Evolutionary conservation across 1,140 invertebrate species (phyloP).

Genomic region (Heterodera schachtii): DNA sequence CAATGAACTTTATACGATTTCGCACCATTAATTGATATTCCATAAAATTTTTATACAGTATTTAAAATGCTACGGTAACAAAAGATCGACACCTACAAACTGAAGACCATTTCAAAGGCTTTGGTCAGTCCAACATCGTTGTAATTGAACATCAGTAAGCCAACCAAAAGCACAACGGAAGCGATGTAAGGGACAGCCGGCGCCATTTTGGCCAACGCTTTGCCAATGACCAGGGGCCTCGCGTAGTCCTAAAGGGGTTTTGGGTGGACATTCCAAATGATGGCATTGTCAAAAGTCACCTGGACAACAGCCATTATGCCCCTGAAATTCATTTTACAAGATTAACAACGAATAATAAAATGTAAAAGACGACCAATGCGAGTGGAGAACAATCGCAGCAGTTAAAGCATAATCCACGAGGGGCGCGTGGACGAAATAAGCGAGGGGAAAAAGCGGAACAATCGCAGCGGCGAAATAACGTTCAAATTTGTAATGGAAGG

Average conservation of each 20-base stretch:
- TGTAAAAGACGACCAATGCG: constrained; percentile 51
- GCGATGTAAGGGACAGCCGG: constrained; percentile 45
- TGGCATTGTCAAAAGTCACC: not conserved
- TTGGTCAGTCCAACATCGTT: constrained; percentile 65
- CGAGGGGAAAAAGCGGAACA: constrained; percentile 57
- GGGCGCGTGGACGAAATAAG: constrained; percentile 63
- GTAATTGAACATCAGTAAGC: constrained; percentile 62
- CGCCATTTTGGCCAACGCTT: constrained; percentile 52
- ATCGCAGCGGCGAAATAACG: constrained; percentile 54
- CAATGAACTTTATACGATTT: too few species aligned
- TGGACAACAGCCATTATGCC: constrained; percentile 54
- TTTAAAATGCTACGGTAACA: too few species aligned
- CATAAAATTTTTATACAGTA: too few species aligned
- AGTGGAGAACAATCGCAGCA: constrained; percentile 58
- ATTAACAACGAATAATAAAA: not conserved
- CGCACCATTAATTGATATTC: too few species aligned
- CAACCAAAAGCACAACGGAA: constrained; percentile 54
- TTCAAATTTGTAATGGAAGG: constrained; percentile 54
- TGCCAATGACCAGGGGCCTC: constrained; percentile 63
- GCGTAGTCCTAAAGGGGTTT: constrained; percentile 55
- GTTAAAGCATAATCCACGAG: constrained; percentile 59
- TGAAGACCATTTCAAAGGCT: constrained; percentile 65
- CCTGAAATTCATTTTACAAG: constrained; percentile 45
- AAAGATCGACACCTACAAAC: constrained; percentile 44
- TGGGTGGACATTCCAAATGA: not conserved